Conservation (phyloP, 2,888 invertebrate species). For the Tuberolachnus salignus region DNA sequence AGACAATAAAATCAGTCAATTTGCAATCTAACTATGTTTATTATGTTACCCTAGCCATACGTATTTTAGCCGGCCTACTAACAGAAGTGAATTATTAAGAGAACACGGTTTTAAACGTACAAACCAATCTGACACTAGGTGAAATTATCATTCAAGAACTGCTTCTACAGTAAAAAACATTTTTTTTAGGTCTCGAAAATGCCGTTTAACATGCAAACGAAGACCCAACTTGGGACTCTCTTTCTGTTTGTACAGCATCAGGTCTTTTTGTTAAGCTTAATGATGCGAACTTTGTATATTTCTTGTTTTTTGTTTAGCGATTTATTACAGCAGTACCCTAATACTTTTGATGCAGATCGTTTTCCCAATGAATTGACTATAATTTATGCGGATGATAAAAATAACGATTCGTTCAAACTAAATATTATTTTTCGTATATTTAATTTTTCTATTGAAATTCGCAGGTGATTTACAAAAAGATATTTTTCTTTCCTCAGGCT, state of each 20-base stretch:
- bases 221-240: background rate
- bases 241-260: constrained; percentile 2
- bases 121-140: constrained; percentile 37
- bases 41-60: no score
- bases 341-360: constrained; percentile 25
- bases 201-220: constrained; percentile 6
- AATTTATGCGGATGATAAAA: constrained; percentile 18
- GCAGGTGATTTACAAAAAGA: constrained; percentile 20
- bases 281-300: constrained; percentile 24
- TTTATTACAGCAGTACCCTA: constrained; percentile 16
- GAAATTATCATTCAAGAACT: constrained; percentile 48
- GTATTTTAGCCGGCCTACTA: constrained; percentile 45
- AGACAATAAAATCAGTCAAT: constrained; percentile 55
- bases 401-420: background rate
- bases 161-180: constrained; percentile 38
- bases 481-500: background rate
- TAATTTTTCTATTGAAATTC: constrained; percentile 7
- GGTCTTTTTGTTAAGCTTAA: constrained; percentile 19
- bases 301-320: constrained; percentile 20
- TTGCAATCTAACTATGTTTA: constrained; percentile 44
- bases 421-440: background rate
- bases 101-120: constrained; percentile 49
- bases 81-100: constrained; percentile 41
- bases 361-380: constrained; percentile 21
- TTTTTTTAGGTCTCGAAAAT: constrained; percentile 38